Conservation (phyloP, 2,797 vertebrate species). For the Coregonus suidteri region DNA sequence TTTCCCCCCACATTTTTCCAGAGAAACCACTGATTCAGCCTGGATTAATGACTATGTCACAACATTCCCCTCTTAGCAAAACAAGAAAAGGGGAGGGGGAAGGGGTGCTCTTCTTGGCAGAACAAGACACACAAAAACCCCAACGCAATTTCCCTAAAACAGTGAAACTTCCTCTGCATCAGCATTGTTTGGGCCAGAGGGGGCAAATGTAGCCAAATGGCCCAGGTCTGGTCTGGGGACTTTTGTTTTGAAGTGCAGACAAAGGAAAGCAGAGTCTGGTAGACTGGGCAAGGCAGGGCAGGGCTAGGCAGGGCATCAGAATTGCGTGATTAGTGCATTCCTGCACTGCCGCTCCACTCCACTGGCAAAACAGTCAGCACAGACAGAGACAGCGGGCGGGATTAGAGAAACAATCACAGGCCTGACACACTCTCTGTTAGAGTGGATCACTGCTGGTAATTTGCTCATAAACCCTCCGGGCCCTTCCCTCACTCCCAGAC, state of each 20-base stretch:
- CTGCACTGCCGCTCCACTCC: slow-evolving; percentile 33
- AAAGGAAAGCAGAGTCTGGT: slow-evolving; percentile 36
- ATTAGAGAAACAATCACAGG: slow-evolving; percentile 32
- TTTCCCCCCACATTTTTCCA: neutral
- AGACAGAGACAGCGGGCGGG: slow-evolving; percentile 18
- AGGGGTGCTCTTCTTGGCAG: slow-evolving; percentile 16
- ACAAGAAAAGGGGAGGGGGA: slow-evolving; percentile 3
- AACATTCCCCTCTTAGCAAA: slow-evolving; percentile 48
- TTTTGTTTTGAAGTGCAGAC: slow-evolving; percentile 46
- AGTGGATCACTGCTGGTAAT: slow-evolving; percentile 26
- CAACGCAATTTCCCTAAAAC: neutral
- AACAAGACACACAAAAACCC: neutral
- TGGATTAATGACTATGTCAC: slow-evolving; percentile 38
- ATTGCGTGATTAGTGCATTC: slow-evolving; percentile 69
- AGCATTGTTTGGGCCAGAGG: neutral
- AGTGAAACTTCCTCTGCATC: neutral
- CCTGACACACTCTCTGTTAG: slow-evolving; percentile 20
- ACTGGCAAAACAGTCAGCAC: slow-evolving; percentile 21
- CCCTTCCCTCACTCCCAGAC: slow-evolving; percentile 7
- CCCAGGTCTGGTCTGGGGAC: slow-evolving; percentile 2
- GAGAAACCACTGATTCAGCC: slow-evolving; percentile 12
- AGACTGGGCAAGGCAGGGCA: slow-evolving; percentile 6
- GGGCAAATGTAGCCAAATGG: slow-evolving; percentile 4
- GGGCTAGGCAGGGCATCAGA: slow-evolving; percentile 38
- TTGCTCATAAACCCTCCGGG: slow-evolving; percentile 20